phyloP scores from a whole-genome alignment of 2,888 invertebrate genomes.

The Acleris literana region DNA sequence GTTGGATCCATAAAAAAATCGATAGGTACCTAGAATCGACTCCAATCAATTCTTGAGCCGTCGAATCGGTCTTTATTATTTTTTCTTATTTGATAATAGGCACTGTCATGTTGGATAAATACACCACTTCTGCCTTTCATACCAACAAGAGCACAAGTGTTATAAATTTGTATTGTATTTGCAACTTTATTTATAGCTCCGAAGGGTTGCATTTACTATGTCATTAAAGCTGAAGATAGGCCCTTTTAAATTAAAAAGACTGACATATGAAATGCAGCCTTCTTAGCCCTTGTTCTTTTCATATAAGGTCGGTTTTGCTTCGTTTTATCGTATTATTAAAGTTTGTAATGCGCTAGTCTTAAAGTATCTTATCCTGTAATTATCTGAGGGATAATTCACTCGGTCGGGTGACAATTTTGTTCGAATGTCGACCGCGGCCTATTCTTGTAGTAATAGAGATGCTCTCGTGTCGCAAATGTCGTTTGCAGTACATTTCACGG shows the following conservation, averaged over 20 bases:
- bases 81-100: conserved; percentile 62
- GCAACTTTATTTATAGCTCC: no score
- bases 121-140: conserved; percentile 20
- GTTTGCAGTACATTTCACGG: no score
- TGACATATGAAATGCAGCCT: neutral
- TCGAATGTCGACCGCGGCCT: conserved; percentile 45
- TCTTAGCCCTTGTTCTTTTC: conserved; percentile 18
- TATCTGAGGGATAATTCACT: conserved; percentile 63
- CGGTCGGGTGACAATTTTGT: conserved; percentile 66
- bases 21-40: conserved; percentile 58
- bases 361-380: conserved; percentile 65
- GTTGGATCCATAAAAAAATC: conserved; percentile 50
- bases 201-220: no score
- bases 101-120: conserved; percentile 48
- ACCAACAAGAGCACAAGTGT: no score
- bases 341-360: conserved; percentile 48
- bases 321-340: conserved; percentile 21
- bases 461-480: no score
- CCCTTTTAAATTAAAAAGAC: no score
- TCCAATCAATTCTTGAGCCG: conserved; percentile 63
- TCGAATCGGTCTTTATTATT: conserved; percentile 50
- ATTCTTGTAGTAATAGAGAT: neutral
- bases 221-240: no score
- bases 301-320: conserved; percentile 44
- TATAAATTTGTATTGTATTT: no score